These are phyloP conservation scores for Engraulis encrasicolus DNA, from an alignment of 2,113 vertebrate species.

Conservation along the genomic window DNA sequence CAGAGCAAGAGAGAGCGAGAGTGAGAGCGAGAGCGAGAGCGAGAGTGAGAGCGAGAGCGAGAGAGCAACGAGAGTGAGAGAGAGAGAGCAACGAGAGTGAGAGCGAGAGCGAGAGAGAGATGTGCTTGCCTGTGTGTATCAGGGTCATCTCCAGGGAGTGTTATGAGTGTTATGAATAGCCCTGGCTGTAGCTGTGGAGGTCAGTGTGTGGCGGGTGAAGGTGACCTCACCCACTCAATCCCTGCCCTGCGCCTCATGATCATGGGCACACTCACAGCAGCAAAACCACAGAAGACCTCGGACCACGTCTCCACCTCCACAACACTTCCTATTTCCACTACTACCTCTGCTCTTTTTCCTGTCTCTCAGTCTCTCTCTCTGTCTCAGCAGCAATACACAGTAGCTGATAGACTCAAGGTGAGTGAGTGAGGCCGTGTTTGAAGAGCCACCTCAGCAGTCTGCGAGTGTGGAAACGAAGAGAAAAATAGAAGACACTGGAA, in stretches of 20 bases:
- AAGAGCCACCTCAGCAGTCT: neutral
- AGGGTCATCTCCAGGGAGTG: slow-evolving; percentile 21
- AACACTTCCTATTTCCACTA: neutral
- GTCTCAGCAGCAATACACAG: neutral
- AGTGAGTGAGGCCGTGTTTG: neutral
- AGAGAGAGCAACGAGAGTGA: neutral
- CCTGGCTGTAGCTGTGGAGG: neutral
- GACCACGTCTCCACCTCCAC: neutral
- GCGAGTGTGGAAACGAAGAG: neutral
- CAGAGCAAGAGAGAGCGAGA: too few relatives aligned
- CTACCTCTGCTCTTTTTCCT: neutral
- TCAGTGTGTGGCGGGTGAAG: neutral
- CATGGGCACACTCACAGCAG: neutral
- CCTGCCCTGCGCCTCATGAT: neutral
- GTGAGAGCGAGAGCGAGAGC: too few relatives aligned
- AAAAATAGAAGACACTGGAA: neutral
- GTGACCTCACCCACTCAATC: neutral
- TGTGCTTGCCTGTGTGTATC: neutral
- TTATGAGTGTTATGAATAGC: slow-evolving; percentile 59
- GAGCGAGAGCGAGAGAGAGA: neutral
- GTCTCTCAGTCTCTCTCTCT: neutral
- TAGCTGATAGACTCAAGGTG: neutral
- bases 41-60: too few relatives aligned
- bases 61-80: too few relatives aligned
- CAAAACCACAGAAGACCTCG: neutral